Conservation (phyloP, 2,888 invertebrate genomes). For the Harpalus rubripes region DNA sequence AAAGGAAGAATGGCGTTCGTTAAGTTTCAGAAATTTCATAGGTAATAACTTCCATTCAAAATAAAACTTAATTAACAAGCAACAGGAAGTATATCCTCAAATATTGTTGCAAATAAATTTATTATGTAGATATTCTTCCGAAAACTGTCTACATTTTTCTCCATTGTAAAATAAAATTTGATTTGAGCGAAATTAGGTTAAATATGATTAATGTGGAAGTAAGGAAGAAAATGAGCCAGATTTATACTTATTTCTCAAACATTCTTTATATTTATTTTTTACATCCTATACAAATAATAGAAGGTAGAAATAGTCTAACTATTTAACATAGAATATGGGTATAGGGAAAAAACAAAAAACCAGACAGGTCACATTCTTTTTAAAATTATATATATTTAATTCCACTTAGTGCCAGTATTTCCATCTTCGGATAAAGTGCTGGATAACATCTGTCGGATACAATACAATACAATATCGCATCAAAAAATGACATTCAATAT, state of each 20-base stretch:
- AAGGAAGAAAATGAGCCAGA: neutral
- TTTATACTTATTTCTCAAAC: neutral
- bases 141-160: neutral
- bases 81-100: neutral
- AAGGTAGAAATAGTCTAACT: no score
- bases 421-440: no score
- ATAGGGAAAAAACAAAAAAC: no score
- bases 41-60: slow-evolving; percentile 17
- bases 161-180: neutral
- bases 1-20: slow-evolving; percentile 29
- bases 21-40: slow-evolving; percentile 4
- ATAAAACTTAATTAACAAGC: slow-evolving; percentile 2
- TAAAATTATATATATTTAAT: no score
- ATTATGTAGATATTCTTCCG: neutral
- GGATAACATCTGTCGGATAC: no score
- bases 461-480: no score
- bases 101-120: neutral
- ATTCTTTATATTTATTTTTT: neutral
- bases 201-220: neutral
- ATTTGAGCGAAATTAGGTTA: neutral
- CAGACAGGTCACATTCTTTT: no score
- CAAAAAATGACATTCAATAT: no score
- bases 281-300: no score
- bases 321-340: no score
- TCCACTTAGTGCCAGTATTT: no score